These are phyloP conservation scores for Platysternon megacephalum DNA, from an alignment of 2,113 vertebrate species.

Conservation along the genomic window DNA sequence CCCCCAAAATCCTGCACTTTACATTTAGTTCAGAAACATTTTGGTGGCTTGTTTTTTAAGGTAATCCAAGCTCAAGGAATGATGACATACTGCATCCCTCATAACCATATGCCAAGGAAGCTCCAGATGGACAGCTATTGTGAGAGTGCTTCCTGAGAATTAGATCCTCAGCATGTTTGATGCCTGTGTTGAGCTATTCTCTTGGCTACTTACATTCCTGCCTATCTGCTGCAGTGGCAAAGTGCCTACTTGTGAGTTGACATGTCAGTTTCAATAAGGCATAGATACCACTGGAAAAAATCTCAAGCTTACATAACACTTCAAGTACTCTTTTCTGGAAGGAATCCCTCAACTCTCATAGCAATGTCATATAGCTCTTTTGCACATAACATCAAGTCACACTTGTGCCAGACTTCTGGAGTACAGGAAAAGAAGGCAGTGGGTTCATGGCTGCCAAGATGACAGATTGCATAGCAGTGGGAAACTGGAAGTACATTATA, in stretches of 20 bases:
- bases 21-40: not conserved
- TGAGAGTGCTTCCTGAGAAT: constrained; percentile 8
- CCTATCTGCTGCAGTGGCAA: constrained; percentile 51
- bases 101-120: constrained; percentile 37
- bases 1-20: not conserved
- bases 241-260: constrained; percentile 24
- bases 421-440: not conserved
- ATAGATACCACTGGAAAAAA: constrained; percentile 32
- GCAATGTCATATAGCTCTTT: constrained; percentile 37
- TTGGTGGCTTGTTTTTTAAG: not conserved
- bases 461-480: constrained; percentile 40
- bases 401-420: not conserved
- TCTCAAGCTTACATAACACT: not conserved
- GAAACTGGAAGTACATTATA: constrained; percentile 28
- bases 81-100: not conserved
- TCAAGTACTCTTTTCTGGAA: not conserved
- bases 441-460: not conserved
- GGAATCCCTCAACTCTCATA: constrained; percentile 51
- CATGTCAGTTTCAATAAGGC: constrained; percentile 13
- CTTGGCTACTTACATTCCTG: constrained; percentile 41
- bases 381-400: not conserved
- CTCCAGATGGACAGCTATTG: constrained; percentile 15
- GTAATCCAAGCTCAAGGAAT: not conserved
- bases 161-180: not conserved
- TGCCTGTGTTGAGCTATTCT: not conserved